Conservation (phyloP, 2,113 vertebrate species). For the Rhea pennata region DNA sequence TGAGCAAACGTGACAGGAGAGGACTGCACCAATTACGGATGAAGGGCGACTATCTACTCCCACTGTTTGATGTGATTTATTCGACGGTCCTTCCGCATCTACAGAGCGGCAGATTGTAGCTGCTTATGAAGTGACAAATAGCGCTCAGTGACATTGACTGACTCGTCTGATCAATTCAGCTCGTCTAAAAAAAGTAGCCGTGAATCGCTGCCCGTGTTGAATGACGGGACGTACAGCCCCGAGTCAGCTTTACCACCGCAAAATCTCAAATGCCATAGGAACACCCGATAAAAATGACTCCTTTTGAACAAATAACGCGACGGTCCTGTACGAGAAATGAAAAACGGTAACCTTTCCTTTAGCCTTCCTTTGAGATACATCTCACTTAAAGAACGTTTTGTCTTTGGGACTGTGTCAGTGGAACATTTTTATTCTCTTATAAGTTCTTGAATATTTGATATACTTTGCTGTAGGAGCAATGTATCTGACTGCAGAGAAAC, state of each 20-base stretch:
- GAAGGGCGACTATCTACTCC: slow-evolving; percentile 85
- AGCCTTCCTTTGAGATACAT: neutral
- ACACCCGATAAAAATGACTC: slow-evolving; percentile 11
- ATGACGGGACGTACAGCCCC: slow-evolving; percentile 72
- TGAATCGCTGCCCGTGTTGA: slow-evolving; percentile 76
- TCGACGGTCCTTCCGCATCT: slow-evolving; percentile 83
- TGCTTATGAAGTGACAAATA: slow-evolving; percentile 87
- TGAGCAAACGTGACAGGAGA: slow-evolving; percentile 84
- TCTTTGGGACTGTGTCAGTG: neutral
- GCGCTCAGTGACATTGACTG: slow-evolving; percentile 88
- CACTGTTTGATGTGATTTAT: slow-evolving; percentile 91
- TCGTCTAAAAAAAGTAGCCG: slow-evolving; percentile 79
- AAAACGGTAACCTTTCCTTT: slow-evolving; percentile 1
- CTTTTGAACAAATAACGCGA: neutral
- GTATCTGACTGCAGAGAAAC: neutral
- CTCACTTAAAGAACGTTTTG: neutral
- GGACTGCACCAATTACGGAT: slow-evolving; percentile 89
- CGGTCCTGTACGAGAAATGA: neutral
- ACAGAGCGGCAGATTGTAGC: slow-evolving; percentile 78
- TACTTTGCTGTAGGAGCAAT: neutral
- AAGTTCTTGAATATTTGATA: neutral
- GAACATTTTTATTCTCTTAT: neutral
- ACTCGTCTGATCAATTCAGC: slow-evolving; percentile 91
- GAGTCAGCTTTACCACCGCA: neutral
- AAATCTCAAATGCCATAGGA: neutral